Conservation (phyloP, 2,888 invertebrate species). For the Andrena minutula region DNA sequence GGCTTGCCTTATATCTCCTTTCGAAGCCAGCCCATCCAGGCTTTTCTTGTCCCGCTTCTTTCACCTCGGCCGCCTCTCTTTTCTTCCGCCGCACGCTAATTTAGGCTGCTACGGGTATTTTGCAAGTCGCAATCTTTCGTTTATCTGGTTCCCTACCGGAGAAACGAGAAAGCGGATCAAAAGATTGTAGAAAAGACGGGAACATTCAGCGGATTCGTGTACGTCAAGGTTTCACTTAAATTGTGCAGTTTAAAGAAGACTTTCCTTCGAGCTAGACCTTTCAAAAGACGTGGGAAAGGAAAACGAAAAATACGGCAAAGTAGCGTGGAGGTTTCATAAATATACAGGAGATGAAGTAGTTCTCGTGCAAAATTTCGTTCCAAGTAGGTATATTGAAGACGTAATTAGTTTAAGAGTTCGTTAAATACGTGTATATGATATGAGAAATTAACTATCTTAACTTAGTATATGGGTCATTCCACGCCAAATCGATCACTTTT, state of each 20-base stretch:
- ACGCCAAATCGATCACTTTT: too few relatives aligned
- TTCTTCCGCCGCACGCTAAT: slow-evolving; percentile 56
- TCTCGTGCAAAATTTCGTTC: too few relatives aligned
- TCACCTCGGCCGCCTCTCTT: slow-evolving; percentile 13
- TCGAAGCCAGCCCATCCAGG: slow-evolving; percentile 34
- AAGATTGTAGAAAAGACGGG: not conserved
- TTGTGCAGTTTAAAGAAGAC: not conserved
- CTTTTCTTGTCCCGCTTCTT: slow-evolving; percentile 58
- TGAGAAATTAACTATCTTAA: too few relatives aligned
- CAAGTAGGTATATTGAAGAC: too few relatives aligned
- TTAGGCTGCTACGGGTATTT: slow-evolving; percentile 55
- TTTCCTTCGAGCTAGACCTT: not conserved
- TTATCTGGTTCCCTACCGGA: not conserved
- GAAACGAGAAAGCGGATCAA: slow-evolving; percentile 22
- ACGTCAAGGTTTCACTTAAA: not conserved
- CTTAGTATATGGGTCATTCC: too few relatives aligned
- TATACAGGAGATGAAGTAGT: not conserved
- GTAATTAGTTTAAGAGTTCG: too few relatives aligned
- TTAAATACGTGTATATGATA: too few relatives aligned
- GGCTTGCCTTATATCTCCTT: slow-evolving; percentile 44
- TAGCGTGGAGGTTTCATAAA: not conserved
- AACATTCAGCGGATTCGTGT: not conserved
- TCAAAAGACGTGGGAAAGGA: not conserved
- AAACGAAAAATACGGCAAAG: not conserved
- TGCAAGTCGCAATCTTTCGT: slow-evolving; percentile 35